These are phyloP conservation scores for Phaethon lepturus DNA, from an alignment of 2,113 vertebrate species.

Conservation along the genomic window DNA sequence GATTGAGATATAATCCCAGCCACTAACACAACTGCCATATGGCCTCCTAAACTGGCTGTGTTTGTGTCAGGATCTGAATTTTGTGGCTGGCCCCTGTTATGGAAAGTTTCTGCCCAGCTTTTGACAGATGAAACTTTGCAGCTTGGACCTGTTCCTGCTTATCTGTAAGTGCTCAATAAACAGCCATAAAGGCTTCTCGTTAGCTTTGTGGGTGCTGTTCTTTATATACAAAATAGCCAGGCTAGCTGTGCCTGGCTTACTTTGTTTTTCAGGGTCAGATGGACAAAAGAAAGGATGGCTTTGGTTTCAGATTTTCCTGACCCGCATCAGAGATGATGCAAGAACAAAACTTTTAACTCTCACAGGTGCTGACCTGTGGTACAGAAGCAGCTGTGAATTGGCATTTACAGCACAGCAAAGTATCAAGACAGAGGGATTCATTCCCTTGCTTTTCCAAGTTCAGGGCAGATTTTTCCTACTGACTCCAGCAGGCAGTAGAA, in stretches of 20 bases:
- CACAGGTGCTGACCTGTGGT: rapidly evolving
- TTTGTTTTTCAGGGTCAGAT: not conserved
- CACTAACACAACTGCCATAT: not conserved
- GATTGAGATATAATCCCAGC: not conserved
- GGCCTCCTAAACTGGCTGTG: not conserved
- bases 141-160: not conserved
- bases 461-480: not conserved
- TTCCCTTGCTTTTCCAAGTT: not conserved
- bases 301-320: not conserved
- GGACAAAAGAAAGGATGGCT: not conserved
- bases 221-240: not conserved
- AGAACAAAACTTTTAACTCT: not conserved
- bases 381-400: not conserved
- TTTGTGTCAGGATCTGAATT: not conserved
- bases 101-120: not conserved
- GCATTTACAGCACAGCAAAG: not conserved
- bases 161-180: not conserved
- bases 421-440: not conserved
- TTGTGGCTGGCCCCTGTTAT: not conserved
- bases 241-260: not conserved
- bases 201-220: not conserved
- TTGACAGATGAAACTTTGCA: constrained; percentile 13
- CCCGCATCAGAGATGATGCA: not conserved
- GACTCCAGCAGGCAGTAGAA: not conserved
- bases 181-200: not conserved